Conservation (phyloP, 2,888 invertebrate species). For the Diadegma fenestrale region DNA sequence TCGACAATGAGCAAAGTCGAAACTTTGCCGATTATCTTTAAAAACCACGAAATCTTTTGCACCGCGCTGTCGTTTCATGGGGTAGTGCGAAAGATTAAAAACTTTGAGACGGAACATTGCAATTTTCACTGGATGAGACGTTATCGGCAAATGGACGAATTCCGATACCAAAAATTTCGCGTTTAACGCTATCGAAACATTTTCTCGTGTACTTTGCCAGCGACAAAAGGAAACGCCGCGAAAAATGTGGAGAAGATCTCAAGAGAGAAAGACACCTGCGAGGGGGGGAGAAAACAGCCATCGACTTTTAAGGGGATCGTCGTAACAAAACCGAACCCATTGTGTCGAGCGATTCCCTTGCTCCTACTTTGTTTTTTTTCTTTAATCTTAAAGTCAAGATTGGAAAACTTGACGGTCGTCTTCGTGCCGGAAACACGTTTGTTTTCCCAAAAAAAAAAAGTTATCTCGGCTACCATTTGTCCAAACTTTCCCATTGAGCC, state of each 20-base stretch:
- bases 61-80: not conserved
- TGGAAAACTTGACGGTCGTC: slow-evolving; percentile 33
- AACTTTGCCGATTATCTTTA: not conserved
- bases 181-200: slow-evolving; percentile 15
- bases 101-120: slow-evolving; percentile 1
- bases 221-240: slow-evolving; percentile 38
- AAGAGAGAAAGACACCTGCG: not conserved
- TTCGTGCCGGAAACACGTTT: not conserved
- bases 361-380: not conserved
- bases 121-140: not conserved
- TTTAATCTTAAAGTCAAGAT: slow-evolving; percentile 9
- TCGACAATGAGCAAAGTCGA: not conserved
- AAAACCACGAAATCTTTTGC: not conserved
- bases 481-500: not conserved
- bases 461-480: not conserved
- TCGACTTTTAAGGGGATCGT: slow-evolving; percentile 27
- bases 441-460: not conserved
- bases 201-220: slow-evolving; percentile 44
- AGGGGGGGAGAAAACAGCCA: not conserved
- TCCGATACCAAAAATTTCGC: slow-evolving; percentile 29
- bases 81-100: not conserved
- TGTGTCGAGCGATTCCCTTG: not conserved
- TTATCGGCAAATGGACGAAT: slow-evolving; percentile 27
- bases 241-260: slow-evolving; percentile 25
- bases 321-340: slow-evolving; percentile 28